Base-by-base conservation (phyloP, 2,888 invertebrate species). In the Dromius quadrimaculatus region DNA sequence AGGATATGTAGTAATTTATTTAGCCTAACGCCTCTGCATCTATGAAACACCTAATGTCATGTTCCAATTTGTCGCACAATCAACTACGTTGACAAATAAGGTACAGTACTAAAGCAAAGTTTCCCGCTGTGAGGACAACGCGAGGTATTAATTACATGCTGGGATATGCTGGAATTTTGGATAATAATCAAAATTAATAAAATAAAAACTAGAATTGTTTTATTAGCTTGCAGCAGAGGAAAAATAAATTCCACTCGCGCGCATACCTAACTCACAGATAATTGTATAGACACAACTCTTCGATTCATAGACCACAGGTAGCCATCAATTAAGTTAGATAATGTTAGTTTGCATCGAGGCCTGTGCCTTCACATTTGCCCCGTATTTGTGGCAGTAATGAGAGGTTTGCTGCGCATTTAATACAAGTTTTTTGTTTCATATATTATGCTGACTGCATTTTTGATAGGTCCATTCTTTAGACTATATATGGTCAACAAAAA, bases 301-400 rank as follows among this genome's bases (percentile, higher is more conserved):
- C 54, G 50, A 66, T 66, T 66, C 66, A 66, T 66, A 66, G 38
- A 23, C 66, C 66, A 66, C 57, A 66, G 66, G 66, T 66, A 66
- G 66, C 57, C 66, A 54, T 54, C 66, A 66, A 66, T 66, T 66
- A 57, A 57, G 65, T 38, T 66, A 57, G 66, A 66, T 66, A 66
- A 66, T 66, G 9, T 28, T 57, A 47, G 65, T 47, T 64, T 43
- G 64, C 64, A 50, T 64, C 64, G 43, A 36, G 17, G 11, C 19
- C 38, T 41, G 65, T 54, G 47, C 47, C 32, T 64, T 45, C 45
- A 45, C 45, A 2, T 13, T 9, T 34, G 36, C 61, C 61, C 38
- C 54, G 23, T 47, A 65, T 65, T 65, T 65, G 45, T 15, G 19
- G 28, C 41, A 15, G 41, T 66, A 66, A 66, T 66, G 38, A 66